These are phyloP conservation scores for Ornithoptera alexandrae DNA, from an alignment of 2,888 invertebrate species.

Conservation along the genomic window DNA sequence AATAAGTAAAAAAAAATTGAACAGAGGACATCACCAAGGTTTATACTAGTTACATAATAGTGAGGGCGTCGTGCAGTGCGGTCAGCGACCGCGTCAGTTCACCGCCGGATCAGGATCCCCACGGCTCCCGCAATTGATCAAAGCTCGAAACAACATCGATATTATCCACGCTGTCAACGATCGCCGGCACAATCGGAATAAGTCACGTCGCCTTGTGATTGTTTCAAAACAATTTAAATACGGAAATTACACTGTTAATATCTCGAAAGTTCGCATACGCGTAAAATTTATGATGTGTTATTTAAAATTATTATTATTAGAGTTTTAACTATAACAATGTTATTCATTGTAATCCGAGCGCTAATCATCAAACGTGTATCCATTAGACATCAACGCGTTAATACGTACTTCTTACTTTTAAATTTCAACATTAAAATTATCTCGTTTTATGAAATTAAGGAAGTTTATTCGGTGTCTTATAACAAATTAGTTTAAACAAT, in stretches of 20 bases:
- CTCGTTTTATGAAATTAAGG: not conserved
- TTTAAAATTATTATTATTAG: not conserved
- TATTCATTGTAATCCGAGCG: not conserved
- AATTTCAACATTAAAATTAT: not conserved
- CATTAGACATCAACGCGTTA: conserved; percentile 66
- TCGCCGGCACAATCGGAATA: conserved; percentile 45
- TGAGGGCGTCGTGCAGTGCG: conserved; percentile 54
- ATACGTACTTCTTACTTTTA: not conserved
- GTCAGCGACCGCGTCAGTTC: conserved; percentile 50
- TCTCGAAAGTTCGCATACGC: conserved; percentile 36
- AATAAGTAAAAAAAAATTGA: not conserved
- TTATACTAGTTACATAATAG: conserved; percentile 62
- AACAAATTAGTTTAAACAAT: not conserved
- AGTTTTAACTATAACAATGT: not conserved
- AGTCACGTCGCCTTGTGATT: conserved; percentile 49
- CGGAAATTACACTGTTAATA: conserved; percentile 44
- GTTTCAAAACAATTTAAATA: conserved; percentile 44
- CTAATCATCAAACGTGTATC: conserved; percentile 28
- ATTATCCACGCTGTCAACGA: conserved; percentile 62
- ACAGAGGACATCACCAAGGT: conserved; percentile 15
- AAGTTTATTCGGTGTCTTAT: not conserved
- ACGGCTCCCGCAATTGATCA: conserved; percentile 42
- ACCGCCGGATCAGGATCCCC: conserved; percentile 43
- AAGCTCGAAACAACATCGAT: conserved; percentile 48
- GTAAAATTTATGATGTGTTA: not conserved